Percentiles rank a stretch among this genome's conserved stretches.
These are phyloP conservation scores for Liolophura sinensis DNA, from an alignment of 1,140 invertebrate species.

Conservation along the genomic window DNA sequence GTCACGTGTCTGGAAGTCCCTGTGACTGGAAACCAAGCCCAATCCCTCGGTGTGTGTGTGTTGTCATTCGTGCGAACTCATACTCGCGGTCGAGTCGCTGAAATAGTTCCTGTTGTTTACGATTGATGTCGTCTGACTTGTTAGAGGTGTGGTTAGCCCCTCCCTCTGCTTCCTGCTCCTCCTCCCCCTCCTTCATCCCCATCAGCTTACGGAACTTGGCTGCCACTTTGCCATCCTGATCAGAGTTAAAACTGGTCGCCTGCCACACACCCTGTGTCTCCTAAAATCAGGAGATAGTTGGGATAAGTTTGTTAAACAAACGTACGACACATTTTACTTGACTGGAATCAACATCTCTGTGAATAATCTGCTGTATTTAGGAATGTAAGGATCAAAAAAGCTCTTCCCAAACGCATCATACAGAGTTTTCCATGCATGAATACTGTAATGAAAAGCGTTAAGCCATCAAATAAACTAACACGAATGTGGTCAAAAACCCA, in stretches of 20 bases:
- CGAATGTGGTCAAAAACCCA: neutral
- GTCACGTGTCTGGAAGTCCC: no score
- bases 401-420: no score
- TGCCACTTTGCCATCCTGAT: conserved; percentile 86
- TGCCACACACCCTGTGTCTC: conserved; percentile 41
- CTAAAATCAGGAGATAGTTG: conserved; percentile 10
- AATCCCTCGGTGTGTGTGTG: conserved; percentile 90
- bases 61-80: conserved; percentile 88
- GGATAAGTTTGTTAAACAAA: neutral
- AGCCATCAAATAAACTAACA: neutral
- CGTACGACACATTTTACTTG: no score
- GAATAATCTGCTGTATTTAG: no score
- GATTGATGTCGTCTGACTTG: conserved; percentile 43
- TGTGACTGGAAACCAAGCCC: conserved; percentile 76
- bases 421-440: no score
- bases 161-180: conserved; percentile 52
- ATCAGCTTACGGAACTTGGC: conserved; percentile 95
- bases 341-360: no score
- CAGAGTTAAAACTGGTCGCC: conserved; percentile 75
- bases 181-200: conserved; percentile 81
- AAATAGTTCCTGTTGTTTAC: conserved; percentile 88
- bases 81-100: conserved; percentile 91
- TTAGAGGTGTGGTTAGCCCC: conserved; percentile 2
- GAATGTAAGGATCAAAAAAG: no score
- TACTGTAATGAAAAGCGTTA: no score